Evolutionary conservation across 2,113 vertebrate species (phyloP).

Genomic region (Lipophrys pholis): DNA sequence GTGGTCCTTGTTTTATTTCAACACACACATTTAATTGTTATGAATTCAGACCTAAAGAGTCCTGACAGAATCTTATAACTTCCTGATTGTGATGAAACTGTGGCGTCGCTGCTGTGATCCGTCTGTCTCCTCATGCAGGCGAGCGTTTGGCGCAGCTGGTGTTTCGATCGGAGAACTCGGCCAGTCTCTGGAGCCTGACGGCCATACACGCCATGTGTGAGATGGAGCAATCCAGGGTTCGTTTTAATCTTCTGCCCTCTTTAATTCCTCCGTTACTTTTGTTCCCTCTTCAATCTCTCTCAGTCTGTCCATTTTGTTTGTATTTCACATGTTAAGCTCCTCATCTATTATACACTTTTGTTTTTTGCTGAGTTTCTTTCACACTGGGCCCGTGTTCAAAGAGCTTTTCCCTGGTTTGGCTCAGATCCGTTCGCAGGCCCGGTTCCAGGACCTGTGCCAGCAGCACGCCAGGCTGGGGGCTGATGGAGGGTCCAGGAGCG

Average conservation of each 20-base stretch:
- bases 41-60: conserved; percentile 8
- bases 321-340: background rate
- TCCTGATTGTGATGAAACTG: background rate
- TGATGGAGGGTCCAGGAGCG: conserved; percentile 66
- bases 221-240: conserved; percentile 94
- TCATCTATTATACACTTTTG: too few relatives aligned
- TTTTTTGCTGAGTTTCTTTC: conserved; percentile 14
- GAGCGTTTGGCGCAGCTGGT: conserved; percentile 94
- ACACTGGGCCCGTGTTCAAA: conserved; percentile 43
- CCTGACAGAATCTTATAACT: background rate
- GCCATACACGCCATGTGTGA: conserved; percentile 97
- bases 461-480: conserved; percentile 73
- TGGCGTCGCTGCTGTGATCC: conserved; percentile 39
- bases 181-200: conserved; percentile 96
- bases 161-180: conserved; percentile 95
- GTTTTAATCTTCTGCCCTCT: conserved; percentile 45
- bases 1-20: conserved; percentile 23
- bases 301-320: background rate
- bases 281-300: background rate
- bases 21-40: background rate
- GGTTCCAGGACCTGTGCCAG: conserved; percentile 91
- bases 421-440: conserved; percentile 92
- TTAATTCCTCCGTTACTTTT: conserved; percentile 2
- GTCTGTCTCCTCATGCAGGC: conserved; percentile 81
- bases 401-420: conserved; percentile 46